phyloP scores from a whole-genome alignment of 2,888 invertebrate species.

The Leptinotarsa haldemani region DNA sequence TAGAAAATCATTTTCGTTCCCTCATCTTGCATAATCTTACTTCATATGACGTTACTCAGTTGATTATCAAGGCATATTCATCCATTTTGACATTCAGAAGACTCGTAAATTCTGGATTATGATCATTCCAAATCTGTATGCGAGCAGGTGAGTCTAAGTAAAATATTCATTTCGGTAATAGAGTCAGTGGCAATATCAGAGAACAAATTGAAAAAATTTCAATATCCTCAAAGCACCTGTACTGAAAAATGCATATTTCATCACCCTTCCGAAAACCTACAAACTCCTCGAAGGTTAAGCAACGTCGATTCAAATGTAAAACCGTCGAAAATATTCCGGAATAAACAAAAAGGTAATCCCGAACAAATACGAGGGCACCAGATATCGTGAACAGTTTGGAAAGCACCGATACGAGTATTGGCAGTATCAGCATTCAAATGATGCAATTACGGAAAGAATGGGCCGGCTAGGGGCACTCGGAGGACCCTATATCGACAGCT shows the following conservation, averaged over 20 bases:
- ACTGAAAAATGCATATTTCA: conserved; percentile 21
- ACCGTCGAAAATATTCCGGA: conserved; percentile 44
- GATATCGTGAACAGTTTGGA: conserved; percentile 61
- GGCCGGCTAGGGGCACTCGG: conserved; percentile 51
- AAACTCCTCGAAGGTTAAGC: conserved; percentile 37
- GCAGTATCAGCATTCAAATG: conserved; percentile 66
- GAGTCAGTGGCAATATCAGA: neutral
- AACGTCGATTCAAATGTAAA: conserved; percentile 49
- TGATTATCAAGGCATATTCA: too few species aligned
- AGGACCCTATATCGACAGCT: conserved; percentile 36
- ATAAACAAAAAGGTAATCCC: conserved; percentile 59
- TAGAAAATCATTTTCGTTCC: too few species aligned
- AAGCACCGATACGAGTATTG: conserved; percentile 64
- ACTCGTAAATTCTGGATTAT: too few species aligned
- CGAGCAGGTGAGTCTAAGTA: neutral
- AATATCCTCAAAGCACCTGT: conserved; percentile 40
- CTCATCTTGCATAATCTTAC: too few species aligned
- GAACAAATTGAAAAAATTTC: conserved; percentile 26
- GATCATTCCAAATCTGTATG: too few species aligned
- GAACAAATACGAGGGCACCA: conserved; percentile 62
- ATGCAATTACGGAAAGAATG: conserved; percentile 65
- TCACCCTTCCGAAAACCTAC: conserved; percentile 17
- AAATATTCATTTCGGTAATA: conserved; percentile 15
- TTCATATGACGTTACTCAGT: too few species aligned
- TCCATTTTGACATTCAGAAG: too few species aligned